Conservation (phyloP, 2,113 vertebrate genomes). For the Oryzias celebensis region DNA sequence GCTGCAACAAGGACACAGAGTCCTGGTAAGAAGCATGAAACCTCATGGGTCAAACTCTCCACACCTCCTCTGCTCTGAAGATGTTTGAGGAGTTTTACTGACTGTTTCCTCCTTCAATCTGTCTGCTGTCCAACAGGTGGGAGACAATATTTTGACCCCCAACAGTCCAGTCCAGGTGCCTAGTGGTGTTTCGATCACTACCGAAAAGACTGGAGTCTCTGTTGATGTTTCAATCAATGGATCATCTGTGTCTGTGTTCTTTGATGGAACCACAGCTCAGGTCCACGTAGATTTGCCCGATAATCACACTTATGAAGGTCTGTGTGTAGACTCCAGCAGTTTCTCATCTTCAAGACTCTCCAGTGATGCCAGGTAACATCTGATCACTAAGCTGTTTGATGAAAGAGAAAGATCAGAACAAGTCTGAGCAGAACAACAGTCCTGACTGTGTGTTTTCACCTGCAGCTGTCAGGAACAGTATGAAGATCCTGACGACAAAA, state of each 20-base stretch:
- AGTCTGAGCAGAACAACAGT: not conserved
- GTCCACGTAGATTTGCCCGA: not conserved
- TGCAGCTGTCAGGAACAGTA: not conserved
- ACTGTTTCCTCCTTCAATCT: too few relatives aligned
- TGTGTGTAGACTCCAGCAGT: constrained; percentile 1
- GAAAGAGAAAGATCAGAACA: not conserved
- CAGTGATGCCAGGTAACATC: not conserved
- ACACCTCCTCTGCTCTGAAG: too few relatives aligned
- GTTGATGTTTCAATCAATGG: not conserved
- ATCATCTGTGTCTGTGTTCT: not conserved
- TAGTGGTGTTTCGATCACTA: too few relatives aligned
- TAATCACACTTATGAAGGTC: not conserved
- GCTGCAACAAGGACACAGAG: not conserved
- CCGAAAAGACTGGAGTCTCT: too few relatives aligned
- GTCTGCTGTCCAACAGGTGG: too few relatives aligned
- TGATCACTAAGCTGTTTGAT: not conserved
- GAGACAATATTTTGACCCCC: too few relatives aligned
- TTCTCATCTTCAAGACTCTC: not conserved
- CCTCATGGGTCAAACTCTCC: too few relatives aligned
- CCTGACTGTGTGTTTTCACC: constrained; percentile 1
- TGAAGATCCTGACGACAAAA: not conserved
- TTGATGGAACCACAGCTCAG: constrained; percentile 1
- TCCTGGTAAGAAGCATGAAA: not conserved
- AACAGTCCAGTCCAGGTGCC: too few relatives aligned
- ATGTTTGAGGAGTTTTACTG: too few relatives aligned